phyloP scores from a whole-genome alignment of 2,113 vertebrate species.

The Microcebus lehilahytsara region DNA sequence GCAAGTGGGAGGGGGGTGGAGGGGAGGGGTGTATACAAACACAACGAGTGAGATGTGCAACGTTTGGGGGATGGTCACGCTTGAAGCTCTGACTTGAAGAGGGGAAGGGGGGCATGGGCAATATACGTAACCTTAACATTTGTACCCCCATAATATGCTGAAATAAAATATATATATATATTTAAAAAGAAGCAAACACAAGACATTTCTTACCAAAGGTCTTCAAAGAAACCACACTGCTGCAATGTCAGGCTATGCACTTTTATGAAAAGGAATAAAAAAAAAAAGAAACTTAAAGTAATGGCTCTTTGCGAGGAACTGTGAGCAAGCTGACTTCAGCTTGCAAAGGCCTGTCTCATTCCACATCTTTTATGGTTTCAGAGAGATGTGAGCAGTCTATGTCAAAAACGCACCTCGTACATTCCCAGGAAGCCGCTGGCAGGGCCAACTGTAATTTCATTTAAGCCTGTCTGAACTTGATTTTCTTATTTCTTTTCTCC shows the following conservation, averaged over 20 bases:
- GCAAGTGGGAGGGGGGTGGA: no score
- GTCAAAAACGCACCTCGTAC: neutral
- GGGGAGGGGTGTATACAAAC: no score
- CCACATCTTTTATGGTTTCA: neutral
- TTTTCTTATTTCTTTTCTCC: conserved; percentile 7
- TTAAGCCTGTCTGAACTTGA: conserved; percentile 64
- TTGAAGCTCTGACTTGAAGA: no score
- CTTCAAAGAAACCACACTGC: neutral
- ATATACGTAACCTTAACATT: no score
- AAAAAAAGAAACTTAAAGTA: neutral
- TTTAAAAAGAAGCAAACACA: neutral
- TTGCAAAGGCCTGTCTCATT: neutral
- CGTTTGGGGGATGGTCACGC: no score
- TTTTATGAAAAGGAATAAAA: neutral
- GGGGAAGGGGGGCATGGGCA: no score
- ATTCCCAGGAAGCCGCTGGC: neutral
- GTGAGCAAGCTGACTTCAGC: neutral
- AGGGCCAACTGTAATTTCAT: conserved; percentile 43
- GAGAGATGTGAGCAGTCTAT: neutral
- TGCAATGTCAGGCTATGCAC: neutral
- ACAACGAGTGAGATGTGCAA: no score
- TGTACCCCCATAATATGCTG: no score
- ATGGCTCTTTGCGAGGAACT: conserved; percentile 11
- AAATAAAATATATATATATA: no score
- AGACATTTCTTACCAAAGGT: neutral